phyloP scores from a whole-genome alignment of 53 echinoderm and acorn worm genomes.

The Mesocentrotus franciscanus region DNA sequence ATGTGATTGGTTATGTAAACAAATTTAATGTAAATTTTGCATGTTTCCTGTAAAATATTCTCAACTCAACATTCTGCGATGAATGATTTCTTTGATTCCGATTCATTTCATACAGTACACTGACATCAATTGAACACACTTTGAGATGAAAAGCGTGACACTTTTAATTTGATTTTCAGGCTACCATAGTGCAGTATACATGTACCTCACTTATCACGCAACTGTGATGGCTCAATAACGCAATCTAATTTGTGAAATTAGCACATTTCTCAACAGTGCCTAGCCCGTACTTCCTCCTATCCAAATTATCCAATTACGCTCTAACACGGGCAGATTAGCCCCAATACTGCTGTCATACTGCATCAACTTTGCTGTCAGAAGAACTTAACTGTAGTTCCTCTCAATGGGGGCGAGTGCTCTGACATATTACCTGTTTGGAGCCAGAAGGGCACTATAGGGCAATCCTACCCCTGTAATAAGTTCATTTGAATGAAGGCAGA shows the following conservation, averaged over 20 bases:
- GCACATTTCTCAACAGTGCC: slow-evolving; percentile 28
- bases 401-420: not conserved
- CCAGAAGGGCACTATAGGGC: too few species aligned
- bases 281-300: slow-evolving; percentile 33
- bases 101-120: not conserved
- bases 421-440: too few species aligned
- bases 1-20: too few species aligned
- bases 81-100: not conserved
- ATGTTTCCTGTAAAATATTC: not conserved
- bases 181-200: not conserved
- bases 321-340: slow-evolving; percentile 4
- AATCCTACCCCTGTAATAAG: too few species aligned
- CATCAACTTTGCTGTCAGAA: not conserved
- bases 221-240: slow-evolving; percentile 28
- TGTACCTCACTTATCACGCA: slow-evolving; percentile 20
- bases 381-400: not conserved
- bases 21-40: too few species aligned
- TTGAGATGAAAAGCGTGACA: not conserved
- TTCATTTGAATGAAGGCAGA: too few species aligned
- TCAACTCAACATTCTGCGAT: not conserved
- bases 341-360: not conserved
- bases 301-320: slow-evolving; percentile 17
- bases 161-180: not conserved
- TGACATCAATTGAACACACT: not conserved
- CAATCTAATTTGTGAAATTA: slow-evolving; percentile 49